Conservation (phyloP, 1,140 invertebrate genomes). For the Oryzaephilus surinamensis region DNA sequence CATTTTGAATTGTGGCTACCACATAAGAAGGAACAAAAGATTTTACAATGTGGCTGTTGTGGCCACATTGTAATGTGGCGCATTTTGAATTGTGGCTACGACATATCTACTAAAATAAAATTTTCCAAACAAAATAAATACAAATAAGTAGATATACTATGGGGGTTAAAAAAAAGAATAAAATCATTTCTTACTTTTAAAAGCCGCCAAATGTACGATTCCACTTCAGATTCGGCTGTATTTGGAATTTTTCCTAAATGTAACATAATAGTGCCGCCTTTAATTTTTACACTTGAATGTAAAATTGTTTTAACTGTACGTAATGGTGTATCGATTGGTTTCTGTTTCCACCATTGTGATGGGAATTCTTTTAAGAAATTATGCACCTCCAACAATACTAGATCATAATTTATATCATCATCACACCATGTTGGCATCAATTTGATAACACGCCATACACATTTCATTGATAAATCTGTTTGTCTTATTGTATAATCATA, state of each 20-base stretch:
- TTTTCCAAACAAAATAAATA: not conserved
- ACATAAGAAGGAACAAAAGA: no score
- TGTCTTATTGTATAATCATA: slow-evolving; percentile 57
- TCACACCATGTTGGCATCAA: slow-evolving; percentile 59
- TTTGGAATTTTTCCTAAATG: slow-evolving; percentile 71
- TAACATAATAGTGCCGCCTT: slow-evolving; percentile 61
- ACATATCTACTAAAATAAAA: no score
- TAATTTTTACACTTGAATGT: slow-evolving; percentile 72
- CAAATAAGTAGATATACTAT: not conserved
- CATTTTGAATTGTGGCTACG: no score
- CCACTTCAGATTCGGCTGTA: slow-evolving; percentile 69
- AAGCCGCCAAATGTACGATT: slow-evolving; percentile 66
- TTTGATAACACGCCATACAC: slow-evolving; percentile 76
- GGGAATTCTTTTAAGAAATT: slow-evolving; percentile 80
- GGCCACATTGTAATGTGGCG: no score
- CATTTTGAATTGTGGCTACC: no score
- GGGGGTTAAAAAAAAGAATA: not conserved
- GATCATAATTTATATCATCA: slow-evolving; percentile 67
- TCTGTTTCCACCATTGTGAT: slow-evolving; percentile 64
- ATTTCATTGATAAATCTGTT: slow-evolving; percentile 77
- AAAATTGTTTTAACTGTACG: slow-evolving; percentile 87
- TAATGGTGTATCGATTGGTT: slow-evolving; percentile 63
- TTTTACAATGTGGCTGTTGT: no score
- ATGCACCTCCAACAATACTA: slow-evolving; percentile 73
- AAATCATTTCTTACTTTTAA: slow-evolving; percentile 46